Evolutionary conservation across 2,113 vertebrate genomes (phyloP), one percentile per base, ranked within the genome.

Genomic region (Dicentrarchus labrax): DNA sequence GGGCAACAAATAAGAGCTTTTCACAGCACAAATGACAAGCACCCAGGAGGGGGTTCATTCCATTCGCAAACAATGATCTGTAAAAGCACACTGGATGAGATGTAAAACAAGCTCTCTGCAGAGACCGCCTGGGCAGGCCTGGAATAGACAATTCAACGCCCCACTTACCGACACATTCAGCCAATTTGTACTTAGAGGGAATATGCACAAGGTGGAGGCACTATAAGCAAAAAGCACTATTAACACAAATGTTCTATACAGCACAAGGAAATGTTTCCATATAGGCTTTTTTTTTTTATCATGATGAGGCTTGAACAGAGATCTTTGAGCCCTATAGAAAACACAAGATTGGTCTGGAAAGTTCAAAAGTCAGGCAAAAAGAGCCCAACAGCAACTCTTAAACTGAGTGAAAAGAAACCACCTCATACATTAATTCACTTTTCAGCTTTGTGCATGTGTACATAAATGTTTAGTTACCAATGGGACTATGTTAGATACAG

Each of bases 101-200:
- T 90, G 87, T 91, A 87, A 91, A 90, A 88, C 66, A 88, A 88
- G 88, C 83, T 73, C 79, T 81, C 71, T 79, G 64, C 68, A 54
- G 36, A 53, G 90, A 91, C 90, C 89, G 13, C 92, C 90, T 81
- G 84, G 80, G 77, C 30, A 5, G 88, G 85, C 79, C 84, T 82
- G 75, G 75, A 91, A 93, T 88, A 90, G 89, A 85, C 86, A 90
- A 93, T 93, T 93, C 89, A 88, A 87, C 59, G 84, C 86, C 89
- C 69, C 90, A 90, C 89, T 93, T 91, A 85, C 87, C 12, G 45
- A 89, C 82, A 87, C 82, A 84, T 87, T 86, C 86, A 85, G 75
- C 61, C 77, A 88, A 85, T 88, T 88, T 90, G 72, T 90, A 76
- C 77, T 82, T 72, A 53, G 41, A 76, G 78, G 21, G 8, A 86